Evolutionary conservation across 2,797 vertebrate species (phyloP), one percentile per base, ranked within the genome.

Genomic region (Hydrocynus forskahlii): DNA sequence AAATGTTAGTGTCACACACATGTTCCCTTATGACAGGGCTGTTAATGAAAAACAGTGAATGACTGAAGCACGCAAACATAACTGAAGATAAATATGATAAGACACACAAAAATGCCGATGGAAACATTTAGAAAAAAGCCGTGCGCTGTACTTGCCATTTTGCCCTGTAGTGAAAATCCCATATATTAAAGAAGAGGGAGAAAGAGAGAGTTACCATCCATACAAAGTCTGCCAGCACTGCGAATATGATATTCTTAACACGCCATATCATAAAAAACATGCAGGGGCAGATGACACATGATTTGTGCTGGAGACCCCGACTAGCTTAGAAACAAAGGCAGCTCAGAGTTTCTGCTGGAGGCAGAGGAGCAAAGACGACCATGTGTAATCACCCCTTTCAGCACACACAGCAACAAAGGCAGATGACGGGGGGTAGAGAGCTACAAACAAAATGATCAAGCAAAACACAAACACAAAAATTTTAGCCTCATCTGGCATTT

Each of bases 81-180:
- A 52, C 8, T 17, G 62, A 68, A 78, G 60, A 69, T 52, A 74
- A 63, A 67, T 62, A 2, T 55, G 5, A 43, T 62, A 5, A 6
- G 7, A 60, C n/a, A 50, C 12, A 54, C 57, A 29, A 40, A 59
- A 64, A 52, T 0, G 2, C 0, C 19, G 67, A 77, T 19, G 68
- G 66, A 87, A 63, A 86, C 84, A 82, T 71, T 81, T 82, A 86
- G 85, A 90, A 64, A 92, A 88, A 69, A 79, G 66, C 52, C 59
- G 38, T 76, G 29, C 38, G 63, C 64, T 74, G 54, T 92, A 94
- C 93, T 94, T 94, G 89, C 94, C 94, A 92, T 90, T 91, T 86
- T 91, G 88, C 86, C 93, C 94, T 95, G 90, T 90, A 85, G 87
- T 87, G 86, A 82, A 85, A 83, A 92, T 89, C 91, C 90, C 86